Conservation (phyloP, 2,888 invertebrate genomes). For the Euplexia lucipara region DNA sequence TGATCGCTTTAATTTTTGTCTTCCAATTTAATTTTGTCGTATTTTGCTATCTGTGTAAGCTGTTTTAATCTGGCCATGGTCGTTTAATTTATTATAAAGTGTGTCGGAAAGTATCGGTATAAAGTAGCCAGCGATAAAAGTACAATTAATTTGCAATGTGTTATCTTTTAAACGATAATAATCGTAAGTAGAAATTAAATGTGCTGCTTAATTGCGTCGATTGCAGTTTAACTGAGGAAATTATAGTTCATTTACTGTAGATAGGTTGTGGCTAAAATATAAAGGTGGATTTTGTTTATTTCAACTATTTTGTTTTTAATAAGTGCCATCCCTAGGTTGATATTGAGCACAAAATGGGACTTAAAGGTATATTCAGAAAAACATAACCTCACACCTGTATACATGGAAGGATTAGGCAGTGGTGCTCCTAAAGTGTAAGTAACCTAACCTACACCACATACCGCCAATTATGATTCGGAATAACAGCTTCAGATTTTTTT, state of each 20-base stretch:
- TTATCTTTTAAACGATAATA: conserved; percentile 55
- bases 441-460: too few species aligned
- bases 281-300: background rate
- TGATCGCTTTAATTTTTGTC: conserved; percentile 70
- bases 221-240: conserved; percentile 20
- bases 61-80: conserved; percentile 50
- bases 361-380: too few species aligned
- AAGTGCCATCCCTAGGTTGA: background rate
- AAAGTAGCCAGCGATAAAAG: conserved; percentile 53
- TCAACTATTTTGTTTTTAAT: background rate
- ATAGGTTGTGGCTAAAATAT: conserved; percentile 13
- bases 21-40: conserved; percentile 70
- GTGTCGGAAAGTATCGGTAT: conserved; percentile 33
- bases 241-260: conserved; percentile 22
- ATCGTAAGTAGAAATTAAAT: conserved; percentile 45
- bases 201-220: conserved; percentile 25
- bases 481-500: background rate
- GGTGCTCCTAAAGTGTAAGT: too few species aligned
- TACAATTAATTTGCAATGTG: conserved; percentile 51
- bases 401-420: too few species aligned
- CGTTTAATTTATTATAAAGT: conserved; percentile 52
- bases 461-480: too few species aligned
- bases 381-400: too few species aligned
- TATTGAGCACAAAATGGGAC: too few species aligned
- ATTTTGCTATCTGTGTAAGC: conserved; percentile 65